Evolutionary conservation across 1,140 invertebrate genomes (phyloP).

Genomic region (Asbolus verrucosus): DNA sequence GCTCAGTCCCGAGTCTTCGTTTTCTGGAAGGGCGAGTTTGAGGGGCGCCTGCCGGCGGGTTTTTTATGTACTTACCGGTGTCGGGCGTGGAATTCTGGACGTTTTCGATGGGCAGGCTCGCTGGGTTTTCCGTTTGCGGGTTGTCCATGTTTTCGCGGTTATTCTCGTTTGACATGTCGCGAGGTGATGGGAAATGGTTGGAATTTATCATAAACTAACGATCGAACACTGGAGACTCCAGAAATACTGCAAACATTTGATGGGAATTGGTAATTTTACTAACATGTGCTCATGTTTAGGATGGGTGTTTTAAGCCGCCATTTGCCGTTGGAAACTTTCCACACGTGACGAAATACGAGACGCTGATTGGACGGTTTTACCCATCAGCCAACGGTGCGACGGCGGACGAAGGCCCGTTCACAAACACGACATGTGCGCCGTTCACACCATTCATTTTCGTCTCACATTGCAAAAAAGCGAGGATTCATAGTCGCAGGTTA

Average conservation of each 20-base stretch:
- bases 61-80: not conserved
- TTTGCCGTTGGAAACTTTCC: constrained; percentile 19
- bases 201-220: constrained; percentile 25
- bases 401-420: not conserved
- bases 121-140: constrained; percentile 21
- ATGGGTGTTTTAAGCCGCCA: constrained; percentile 12
- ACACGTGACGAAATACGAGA: not conserved
- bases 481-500: no score
- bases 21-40: not conserved
- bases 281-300: constrained; percentile 30
- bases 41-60: not conserved
- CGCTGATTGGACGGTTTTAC: not conserved
- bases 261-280: constrained; percentile 12
- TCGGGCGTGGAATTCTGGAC: not conserved
- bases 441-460: no score
- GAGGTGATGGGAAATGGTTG: constrained; percentile 5
- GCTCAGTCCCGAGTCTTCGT: not conserved
- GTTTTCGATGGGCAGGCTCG: constrained; percentile 3
- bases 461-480: no score
- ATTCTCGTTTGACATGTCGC: constrained; percentile 40
- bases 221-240: constrained; percentile 13
- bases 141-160: constrained; percentile 35
- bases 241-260: constrained; percentile 31
- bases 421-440: no score
- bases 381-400: not conserved